Evolutionary conservation across 1,140 invertebrate species (phyloP), one percentile per base, ranked within the genome.

Genomic region (Heliconius congener): DNA sequence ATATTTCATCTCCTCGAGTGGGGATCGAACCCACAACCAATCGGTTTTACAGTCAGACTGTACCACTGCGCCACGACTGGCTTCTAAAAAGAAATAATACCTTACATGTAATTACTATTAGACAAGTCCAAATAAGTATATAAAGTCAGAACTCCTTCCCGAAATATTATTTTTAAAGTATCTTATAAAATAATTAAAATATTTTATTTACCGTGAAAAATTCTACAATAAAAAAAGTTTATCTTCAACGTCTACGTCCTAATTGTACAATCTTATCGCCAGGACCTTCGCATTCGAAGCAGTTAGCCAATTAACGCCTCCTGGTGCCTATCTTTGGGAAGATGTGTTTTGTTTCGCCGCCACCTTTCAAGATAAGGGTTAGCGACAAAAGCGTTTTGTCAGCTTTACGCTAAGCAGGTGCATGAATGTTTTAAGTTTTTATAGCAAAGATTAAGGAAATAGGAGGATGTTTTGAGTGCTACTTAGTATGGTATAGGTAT

Each of bases 301-400:
- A 84, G 81, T 87, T 83, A 85, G 82, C 83, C 85, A 90, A 90
- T 91, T 90, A 90, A 89, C 86, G 84, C 82, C 82, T 78, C 85
- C 82, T 83, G 52, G 71, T 76, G 60, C 27, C 60, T 81, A 81
- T 81, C 80, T 76, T 50, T 72, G 39, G 39, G 57, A 86, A 87
- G 85, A 86, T 85, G 81, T 87, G 84, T 87, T 84, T 90, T 86
- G 85, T 88, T 85, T 76, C 78, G 73, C 79, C 85, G 74, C 80
- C 82, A 86, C 84, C 86, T 83, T 78, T 74, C 18, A 18, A 82
- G 86, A 88, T 87, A 88, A 88, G 75, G 77, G 73, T 82, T 82
- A 87, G 84, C 82, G 78, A 84, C 83, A 82, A 81, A 82, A 82
- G 76, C 80, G 78, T 82, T 86, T 85, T 85, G 86, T 88, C 84